A percentile compares a stretch with the other conserved stretches of the same genome.
Evolutionary conservation across 2,113 vertebrate species (phyloP).

Genomic region (Castor canadensis): DNA sequence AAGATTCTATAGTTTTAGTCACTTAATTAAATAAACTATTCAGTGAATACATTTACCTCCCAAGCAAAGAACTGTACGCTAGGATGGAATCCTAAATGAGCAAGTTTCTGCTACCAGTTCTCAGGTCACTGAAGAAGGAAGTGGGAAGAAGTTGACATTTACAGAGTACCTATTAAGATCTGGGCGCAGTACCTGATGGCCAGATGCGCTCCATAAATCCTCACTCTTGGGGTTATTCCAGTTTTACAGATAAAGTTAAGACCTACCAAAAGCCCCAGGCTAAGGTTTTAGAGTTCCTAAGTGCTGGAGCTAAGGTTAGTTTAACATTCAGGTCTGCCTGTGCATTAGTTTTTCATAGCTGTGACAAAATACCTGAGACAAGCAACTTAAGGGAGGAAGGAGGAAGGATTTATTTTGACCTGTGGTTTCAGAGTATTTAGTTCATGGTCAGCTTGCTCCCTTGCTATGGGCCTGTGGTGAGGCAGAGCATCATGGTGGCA

Average conservation of each 20-base stretch:
- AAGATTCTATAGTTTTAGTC: background rate
- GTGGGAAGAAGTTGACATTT: background rate
- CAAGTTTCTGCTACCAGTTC: background rate
- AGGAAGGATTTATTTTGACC: background rate
- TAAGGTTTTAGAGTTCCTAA: background rate
- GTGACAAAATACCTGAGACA: background rate
- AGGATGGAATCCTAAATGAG: background rate
- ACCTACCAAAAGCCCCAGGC: background rate
- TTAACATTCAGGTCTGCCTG: background rate
- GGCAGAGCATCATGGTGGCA: background rate
- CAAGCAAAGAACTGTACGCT: background rate
- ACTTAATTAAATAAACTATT: background rate
- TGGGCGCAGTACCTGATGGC: background rate
- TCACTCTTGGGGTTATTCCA: background rate
- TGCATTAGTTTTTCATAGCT: background rate
- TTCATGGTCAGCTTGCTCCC: background rate
- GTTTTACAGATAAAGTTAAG: background rate
- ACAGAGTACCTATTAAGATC: background rate
- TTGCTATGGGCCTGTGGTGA: background rate
- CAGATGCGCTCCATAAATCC: background rate
- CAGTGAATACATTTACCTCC: background rate
- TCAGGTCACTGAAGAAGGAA: background rate
- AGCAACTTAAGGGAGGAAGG: background rate
- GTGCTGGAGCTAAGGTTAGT: background rate
- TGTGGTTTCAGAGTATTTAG: background rate